These are phyloP conservation scores for Andrena marginata DNA, from an alignment of 2,888 invertebrate species.

Conservation along the genomic window DNA sequence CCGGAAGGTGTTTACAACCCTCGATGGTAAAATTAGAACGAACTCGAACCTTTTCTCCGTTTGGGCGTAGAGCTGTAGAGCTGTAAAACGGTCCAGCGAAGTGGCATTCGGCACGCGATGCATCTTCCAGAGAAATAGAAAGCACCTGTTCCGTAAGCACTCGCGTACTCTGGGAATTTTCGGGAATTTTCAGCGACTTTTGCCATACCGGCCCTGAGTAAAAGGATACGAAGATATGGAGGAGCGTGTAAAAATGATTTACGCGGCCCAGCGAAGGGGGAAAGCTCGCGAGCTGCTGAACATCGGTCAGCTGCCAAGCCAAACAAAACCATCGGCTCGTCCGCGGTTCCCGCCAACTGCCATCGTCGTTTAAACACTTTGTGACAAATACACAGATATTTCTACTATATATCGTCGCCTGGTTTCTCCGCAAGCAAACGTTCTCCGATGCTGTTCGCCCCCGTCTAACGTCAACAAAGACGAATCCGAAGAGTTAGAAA, in stretches of 20 bases:
- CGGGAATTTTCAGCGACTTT: background rate
- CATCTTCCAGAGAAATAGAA: slow-evolving; percentile 29
- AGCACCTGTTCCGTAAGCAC: background rate
- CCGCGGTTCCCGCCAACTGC: slow-evolving; percentile 1
- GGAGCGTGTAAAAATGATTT: slow-evolving; percentile 38
- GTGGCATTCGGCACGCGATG: slow-evolving; percentile 4
- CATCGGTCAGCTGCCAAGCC: slow-evolving; percentile 46
- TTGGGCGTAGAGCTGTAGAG: slow-evolving; percentile 16
- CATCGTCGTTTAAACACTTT: background rate
- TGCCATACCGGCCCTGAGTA: background rate
- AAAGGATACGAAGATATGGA: slow-evolving; percentile 22
- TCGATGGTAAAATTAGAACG: slow-evolving; percentile 58
- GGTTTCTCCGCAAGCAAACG: background rate
- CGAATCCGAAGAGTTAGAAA: background rate
- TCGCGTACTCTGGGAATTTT: too few relatives aligned
- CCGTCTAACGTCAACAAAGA: background rate
- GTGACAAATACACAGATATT: background rate
- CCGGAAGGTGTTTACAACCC: slow-evolving; percentile 54
- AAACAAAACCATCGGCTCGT: slow-evolving; percentile 32
- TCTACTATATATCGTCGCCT: background rate
- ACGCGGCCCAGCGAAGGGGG: slow-evolving; percentile 13
- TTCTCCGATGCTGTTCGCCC: background rate
- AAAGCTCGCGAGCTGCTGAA: slow-evolving; percentile 25
- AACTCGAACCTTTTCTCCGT: slow-evolving; percentile 30
- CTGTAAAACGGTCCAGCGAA: slow-evolving; percentile 37